Evolutionary conservation across 1,140 invertebrate genomes (phyloP).

Genomic region (Matsumurasca onukii): DNA sequence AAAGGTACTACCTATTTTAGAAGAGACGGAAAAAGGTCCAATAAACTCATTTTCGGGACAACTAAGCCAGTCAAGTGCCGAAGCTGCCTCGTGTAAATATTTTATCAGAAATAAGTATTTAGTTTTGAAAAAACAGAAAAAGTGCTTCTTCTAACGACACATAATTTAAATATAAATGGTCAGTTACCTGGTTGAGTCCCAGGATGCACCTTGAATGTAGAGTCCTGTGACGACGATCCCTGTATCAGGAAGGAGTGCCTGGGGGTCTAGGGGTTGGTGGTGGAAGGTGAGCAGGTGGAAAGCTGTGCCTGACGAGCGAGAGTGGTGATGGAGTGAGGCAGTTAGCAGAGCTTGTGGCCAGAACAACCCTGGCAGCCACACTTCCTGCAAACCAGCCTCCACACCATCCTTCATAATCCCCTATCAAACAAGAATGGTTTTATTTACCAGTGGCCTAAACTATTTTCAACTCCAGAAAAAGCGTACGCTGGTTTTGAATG

Average conservation of each 20-base stretch:
- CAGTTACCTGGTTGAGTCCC: too few species aligned
- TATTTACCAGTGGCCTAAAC: not conserved
- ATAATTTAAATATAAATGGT: too few species aligned
- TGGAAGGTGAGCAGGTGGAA: not conserved
- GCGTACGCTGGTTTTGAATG: not conserved
- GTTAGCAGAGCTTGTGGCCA: conserved; percentile 95
- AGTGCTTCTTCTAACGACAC: too few species aligned
- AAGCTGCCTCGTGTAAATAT: too few species aligned
- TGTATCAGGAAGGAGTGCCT: conserved; percentile 56
- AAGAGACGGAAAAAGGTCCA: too few species aligned
- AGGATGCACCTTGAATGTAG: conserved; percentile 81
- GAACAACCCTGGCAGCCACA: conserved; percentile 94
- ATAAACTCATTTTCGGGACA: too few species aligned
- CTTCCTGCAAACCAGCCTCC: too few species aligned
- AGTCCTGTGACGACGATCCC: conserved; percentile 84
- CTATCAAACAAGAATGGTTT: not conserved
- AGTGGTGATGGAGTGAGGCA: conserved; percentile 84
- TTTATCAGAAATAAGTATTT: too few species aligned
- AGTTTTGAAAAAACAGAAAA: too few species aligned
- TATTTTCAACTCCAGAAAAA: not conserved
- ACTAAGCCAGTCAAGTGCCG: too few species aligned
- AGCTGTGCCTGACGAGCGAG: not conserved
- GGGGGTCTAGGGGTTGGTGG: not conserved
- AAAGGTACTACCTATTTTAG: too few species aligned
- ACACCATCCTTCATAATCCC: too few species aligned